Evolutionary conservation across 2,113 vertebrate species (phyloP), one percentile per base, ranked within the genome.

Genomic region (Pimephales promelas): DNA sequence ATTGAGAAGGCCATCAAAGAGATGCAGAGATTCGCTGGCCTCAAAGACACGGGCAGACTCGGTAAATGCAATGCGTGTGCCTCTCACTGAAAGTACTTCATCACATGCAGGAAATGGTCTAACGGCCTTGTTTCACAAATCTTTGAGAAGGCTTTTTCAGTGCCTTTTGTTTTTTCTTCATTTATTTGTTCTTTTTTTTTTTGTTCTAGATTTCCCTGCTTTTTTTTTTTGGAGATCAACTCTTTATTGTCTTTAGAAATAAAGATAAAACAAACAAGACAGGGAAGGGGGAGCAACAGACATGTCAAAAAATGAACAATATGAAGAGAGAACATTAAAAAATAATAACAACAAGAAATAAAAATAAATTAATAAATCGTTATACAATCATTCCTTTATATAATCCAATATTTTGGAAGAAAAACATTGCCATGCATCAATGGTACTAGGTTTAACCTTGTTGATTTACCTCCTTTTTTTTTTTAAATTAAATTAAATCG

Each of bases 1-100:
- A 90, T 97, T 0, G 88, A 91, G 52, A 88, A 88, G 13, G 96
- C 96, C 0, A 89, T 98, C 61, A 94, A 90, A 10, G 88, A 92
- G 26, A 97, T 98, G 97, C 97, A 98, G 89, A 91, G 95, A 79
- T 97, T 96, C 3, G 96, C 95, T 0, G 95, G 96, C 0, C 73
- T 98, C 64, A 88, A 62, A 0, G 94, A 94, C 79, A 97, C 94
- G 0, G 97, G 97, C 0, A 0, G 81, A 31, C 87, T 98, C 4
- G 97, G 97, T 97, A 95, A 90, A 77, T 45, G 24, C 36, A 57
- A 13, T 54, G 52, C 5, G 49, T 8, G 14, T 2, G 4, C 34
- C 11, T 47, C 36, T 47, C 70, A 24, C n/a, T 24, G 20, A 47
- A 43, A 24, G 7, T 2, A 45, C 36, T 45, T 45, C 18, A 71